Evolutionary conservation across 2,797 vertebrate genomes (phyloP).

Genomic region (Arnoldichthys spilopterus): DNA sequence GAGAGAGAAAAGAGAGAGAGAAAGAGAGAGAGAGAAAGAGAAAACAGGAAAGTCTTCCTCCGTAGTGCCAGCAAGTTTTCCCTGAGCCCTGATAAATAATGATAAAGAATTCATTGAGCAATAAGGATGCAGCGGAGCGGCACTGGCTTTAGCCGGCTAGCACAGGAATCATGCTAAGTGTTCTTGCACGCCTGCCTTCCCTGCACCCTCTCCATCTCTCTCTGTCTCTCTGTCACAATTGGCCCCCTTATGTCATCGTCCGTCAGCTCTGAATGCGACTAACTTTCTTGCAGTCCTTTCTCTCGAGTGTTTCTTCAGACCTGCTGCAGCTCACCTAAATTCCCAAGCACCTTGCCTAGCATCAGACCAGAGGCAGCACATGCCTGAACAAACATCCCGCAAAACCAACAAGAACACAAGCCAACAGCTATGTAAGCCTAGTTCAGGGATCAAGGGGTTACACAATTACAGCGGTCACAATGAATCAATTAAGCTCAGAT

Average conservation of each 20-base stretch:
- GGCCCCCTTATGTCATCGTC: slow-evolving; percentile 25
- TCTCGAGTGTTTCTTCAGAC: background rate
- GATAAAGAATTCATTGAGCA: slow-evolving; percentile 50
- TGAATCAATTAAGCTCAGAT: background rate
- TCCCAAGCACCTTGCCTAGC: slow-evolving; percentile 1
- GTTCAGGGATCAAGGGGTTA: slow-evolving; percentile 12
- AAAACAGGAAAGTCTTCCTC: background rate
- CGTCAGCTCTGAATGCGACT: slow-evolving; percentile 14
- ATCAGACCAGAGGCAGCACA: background rate
- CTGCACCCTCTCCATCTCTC: slow-evolving; percentile 3
- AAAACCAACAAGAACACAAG: background rate
- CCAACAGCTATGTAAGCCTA: slow-evolving; percentile 6
- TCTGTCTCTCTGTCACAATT: slow-evolving; percentile 4
- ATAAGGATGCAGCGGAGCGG: slow-evolving; percentile 61
- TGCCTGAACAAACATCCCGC: background rate
- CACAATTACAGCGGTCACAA: slow-evolving; percentile 7
- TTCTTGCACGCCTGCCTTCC: slow-evolving; percentile 10
- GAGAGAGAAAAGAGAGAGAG: background rate
- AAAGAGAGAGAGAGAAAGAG: background rate
- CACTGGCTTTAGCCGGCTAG: slow-evolving; percentile 9
- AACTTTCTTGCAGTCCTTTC: background rate
- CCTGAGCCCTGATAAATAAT: slow-evolving; percentile 55
- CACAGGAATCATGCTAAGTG: slow-evolving; percentile 50
- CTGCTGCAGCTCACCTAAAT: slow-evolving; percentile 24
- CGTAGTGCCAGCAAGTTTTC: background rate